Conservation (phyloP, 1,140 invertebrate species). For the Lepidurus packardi region DNA sequence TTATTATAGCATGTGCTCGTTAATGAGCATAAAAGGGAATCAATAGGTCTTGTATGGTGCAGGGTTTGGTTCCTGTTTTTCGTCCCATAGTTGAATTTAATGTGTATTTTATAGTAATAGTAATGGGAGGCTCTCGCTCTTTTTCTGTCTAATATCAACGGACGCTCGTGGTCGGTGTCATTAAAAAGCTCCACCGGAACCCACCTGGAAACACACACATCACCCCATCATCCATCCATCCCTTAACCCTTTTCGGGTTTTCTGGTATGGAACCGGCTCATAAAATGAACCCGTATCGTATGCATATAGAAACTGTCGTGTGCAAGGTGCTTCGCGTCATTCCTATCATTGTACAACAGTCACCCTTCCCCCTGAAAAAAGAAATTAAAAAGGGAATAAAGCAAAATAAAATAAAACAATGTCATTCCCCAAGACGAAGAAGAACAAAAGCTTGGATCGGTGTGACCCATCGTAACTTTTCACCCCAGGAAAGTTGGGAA, state of each 20-base stretch:
- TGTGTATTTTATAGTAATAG: slow-evolving; percentile 6
- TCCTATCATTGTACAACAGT: not conserved
- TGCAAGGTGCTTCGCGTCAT: slow-evolving; percentile 3
- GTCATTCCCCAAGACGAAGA: not conserved
- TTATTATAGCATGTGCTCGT: not conserved
- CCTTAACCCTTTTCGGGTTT: not conserved
- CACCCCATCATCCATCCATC: not conserved
- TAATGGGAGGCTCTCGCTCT: not conserved
- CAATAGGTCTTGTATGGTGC: not conserved
- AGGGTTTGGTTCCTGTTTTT: not conserved
- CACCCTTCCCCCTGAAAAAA: too few species aligned
- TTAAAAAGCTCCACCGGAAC: not conserved
- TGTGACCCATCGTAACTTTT: not conserved
- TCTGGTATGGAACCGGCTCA: not conserved
- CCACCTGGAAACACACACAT: slow-evolving; percentile 1
- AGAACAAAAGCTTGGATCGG: slow-evolving; percentile 15
- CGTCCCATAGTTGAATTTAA: not conserved
- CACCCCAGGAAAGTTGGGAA: too few species aligned
- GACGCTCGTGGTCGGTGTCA: not conserved
- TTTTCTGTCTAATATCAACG: not conserved
- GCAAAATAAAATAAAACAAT: not conserved
- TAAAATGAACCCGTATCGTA: not conserved
- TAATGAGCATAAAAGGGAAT: not conserved
- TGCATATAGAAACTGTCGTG: not conserved
- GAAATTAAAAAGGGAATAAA: not conserved